Evolutionary conservation across 1,140 invertebrate genomes (phyloP).

Genomic region (Amphibalanus amphitrite): DNA sequence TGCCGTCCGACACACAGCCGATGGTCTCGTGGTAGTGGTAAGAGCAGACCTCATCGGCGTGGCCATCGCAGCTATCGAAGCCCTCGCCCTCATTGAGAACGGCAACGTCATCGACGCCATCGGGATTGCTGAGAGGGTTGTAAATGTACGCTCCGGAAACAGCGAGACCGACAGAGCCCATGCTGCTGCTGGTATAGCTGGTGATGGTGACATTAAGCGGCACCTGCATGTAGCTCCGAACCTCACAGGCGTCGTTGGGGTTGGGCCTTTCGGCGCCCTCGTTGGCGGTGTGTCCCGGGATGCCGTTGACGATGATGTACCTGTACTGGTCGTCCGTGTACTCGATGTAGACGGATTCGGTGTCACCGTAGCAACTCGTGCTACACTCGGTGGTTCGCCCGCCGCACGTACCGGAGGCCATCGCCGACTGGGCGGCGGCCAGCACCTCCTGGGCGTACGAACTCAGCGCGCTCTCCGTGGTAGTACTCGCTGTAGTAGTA

Average conservation of each 20-base stretch:
- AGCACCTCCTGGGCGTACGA: not conserved
- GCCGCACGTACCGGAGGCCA: not conserved
- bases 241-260: slow-evolving; percentile 8
- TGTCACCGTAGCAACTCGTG: not conserved
- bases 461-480: not conserved
- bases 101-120: slow-evolving; percentile 3
- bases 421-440: not conserved
- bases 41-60: not conserved
- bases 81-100: not conserved
- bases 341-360: not conserved
- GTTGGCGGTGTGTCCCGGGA: slow-evolving; percentile 4
- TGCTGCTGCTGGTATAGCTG: not conserved
- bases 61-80: slow-evolving; percentile 10
- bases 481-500: not conserved
- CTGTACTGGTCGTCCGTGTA: not conserved
- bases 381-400: not conserved
- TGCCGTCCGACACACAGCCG: not conserved
- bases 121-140: slow-evolving; percentile 5
- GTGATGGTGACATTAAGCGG: not conserved
- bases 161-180: slow-evolving; percentile 3
- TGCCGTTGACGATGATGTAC: slow-evolving; percentile 5
- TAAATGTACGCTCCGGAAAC: slow-evolving; percentile 5
- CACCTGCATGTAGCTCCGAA: slow-evolving; percentile 6
- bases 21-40: slow-evolving; percentile 8
- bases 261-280: not conserved